Percentiles rank a stretch among this genome's conserved stretches.
Evolutionary conservation across 2,888 invertebrate genomes (phyloP).

Genomic region (Aethes cnicana): DNA sequence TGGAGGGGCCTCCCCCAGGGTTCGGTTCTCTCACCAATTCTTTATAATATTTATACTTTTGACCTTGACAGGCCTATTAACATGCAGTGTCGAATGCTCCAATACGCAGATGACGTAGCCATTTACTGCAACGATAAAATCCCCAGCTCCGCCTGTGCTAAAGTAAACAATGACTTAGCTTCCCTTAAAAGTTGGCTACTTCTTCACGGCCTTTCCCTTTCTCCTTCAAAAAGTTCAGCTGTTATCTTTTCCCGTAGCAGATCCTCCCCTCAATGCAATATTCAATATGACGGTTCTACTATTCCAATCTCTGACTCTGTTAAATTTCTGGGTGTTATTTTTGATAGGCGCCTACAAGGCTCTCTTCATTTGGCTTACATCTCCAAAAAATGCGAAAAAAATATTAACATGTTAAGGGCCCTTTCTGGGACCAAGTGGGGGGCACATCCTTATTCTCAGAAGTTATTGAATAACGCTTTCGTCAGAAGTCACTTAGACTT

Average conservation of each 20-base stretch:
- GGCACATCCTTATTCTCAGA: neutral
- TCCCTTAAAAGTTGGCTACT: no score
- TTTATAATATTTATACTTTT: neutral
- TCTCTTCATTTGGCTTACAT: neutral
- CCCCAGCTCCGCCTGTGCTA: no score
- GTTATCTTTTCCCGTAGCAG: neutral
- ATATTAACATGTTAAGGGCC: neutral
- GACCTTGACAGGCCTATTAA: neutral
- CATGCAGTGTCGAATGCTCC: neutral
- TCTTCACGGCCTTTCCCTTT: neutral
- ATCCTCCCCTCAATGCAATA: neutral
- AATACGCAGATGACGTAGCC: neutral
- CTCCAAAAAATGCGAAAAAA: neutral
- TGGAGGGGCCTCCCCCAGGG: neutral
- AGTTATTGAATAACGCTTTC: no score
- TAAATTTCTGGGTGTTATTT: neutral
- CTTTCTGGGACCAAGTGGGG: neutral
- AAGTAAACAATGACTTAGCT: no score
- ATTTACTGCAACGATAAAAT: no score
- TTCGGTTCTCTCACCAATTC: neutral
- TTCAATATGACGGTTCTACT: neutral
- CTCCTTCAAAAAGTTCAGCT: neutral
- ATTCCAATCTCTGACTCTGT: neutral
- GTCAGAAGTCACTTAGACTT: neutral
- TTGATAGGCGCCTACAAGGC: neutral